Evolutionary conservation across 2,888 invertebrate genomes (phyloP).

Genomic region (Leucoptera coffeella): DNA sequence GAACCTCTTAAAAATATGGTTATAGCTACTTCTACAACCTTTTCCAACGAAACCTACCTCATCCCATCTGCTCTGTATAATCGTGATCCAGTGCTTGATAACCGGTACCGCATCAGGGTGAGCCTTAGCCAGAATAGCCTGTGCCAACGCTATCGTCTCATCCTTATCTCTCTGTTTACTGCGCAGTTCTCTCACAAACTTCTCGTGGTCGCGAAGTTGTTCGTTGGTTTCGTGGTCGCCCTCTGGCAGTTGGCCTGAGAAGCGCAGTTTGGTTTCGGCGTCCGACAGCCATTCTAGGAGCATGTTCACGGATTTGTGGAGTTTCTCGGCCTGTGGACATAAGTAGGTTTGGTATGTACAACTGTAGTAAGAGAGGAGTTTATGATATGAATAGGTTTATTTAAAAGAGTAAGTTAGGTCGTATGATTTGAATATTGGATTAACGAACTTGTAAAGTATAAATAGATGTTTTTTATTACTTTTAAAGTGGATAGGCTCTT

Average conservation of each 20-base stretch:
- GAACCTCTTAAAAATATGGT: too few species aligned
- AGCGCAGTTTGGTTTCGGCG: conserved; percentile 91
- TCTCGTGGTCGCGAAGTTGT: conserved; percentile 81
- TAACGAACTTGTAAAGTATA: too few species aligned
- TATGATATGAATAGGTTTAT: conserved; percentile 1
- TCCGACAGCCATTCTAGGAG: conserved; percentile 94
- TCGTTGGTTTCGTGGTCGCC: conserved; percentile 82
- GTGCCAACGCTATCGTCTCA: conserved; percentile 80
- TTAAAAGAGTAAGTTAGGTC: too few species aligned
- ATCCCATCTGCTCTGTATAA: conserved; percentile 94
- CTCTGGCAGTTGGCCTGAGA: conserved; percentile 86
- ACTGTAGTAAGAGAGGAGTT: too few species aligned
- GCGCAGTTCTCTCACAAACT: conserved; percentile 74
- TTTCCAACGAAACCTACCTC: conserved; percentile 62
- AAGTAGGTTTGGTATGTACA: neutral
- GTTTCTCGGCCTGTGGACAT: conserved; percentile 69
- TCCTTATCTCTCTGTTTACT: conserved; percentile 84
- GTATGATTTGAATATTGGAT: too few species aligned
- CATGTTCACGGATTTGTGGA: conserved; percentile 92
- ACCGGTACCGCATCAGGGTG: conserved; percentile 96
- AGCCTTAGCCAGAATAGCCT: conserved; percentile 83
- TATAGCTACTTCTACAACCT: too few species aligned
- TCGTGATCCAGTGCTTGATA: conserved; percentile 98
- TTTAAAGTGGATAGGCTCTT: too few species aligned
- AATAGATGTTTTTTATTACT: too few species aligned